These are phyloP conservation scores for Gari tellinella DNA, from an alignment of 2,888 invertebrate genomes.

Conservation along the genomic window DNA sequence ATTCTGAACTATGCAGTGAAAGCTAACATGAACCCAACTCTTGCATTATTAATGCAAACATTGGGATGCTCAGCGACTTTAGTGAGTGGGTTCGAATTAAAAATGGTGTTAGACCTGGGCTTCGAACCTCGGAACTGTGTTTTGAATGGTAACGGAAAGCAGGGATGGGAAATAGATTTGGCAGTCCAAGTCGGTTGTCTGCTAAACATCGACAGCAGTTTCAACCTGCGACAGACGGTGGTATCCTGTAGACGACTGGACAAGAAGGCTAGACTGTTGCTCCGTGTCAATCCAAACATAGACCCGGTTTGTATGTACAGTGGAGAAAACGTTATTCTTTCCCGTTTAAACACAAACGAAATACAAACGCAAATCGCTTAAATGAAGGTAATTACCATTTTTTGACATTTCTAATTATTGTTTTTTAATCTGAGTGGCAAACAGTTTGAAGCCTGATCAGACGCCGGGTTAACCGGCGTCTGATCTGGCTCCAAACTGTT, in stretches of 20 bases:
- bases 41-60: slow-evolving; percentile 75
- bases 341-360: no score
- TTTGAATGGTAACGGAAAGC: slow-evolving; percentile 84
- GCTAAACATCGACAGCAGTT: slow-evolving; percentile 84
- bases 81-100: slow-evolving; percentile 84
- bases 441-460: no score
- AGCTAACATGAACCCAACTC: slow-evolving; percentile 81
- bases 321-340: no score
- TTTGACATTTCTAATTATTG: no score
- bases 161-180: slow-evolving; percentile 81
- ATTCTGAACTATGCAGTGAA: slow-evolving; percentile 82
- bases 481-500: no score
- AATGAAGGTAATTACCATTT: no score
- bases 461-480: no score
- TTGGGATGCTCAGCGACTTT: slow-evolving; percentile 71
- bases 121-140: slow-evolving; percentile 79
- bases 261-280: slow-evolving; percentile 74
- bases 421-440: no score
- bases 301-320: slow-evolving; percentile 70
- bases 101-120: slow-evolving; percentile 81
- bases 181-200: slow-evolving; percentile 80
- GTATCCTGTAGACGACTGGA: slow-evolving; percentile 62
- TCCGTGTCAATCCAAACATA: slow-evolving; percentile 82
- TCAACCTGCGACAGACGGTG: slow-evolving; percentile 82
- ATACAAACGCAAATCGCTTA: no score